Percentiles rank a stretch among this genome's conserved stretches.
Evolutionary conservation across 2,797 vertebrate species (phyloP).

Genomic region (Eurystomus glaucurus): DNA sequence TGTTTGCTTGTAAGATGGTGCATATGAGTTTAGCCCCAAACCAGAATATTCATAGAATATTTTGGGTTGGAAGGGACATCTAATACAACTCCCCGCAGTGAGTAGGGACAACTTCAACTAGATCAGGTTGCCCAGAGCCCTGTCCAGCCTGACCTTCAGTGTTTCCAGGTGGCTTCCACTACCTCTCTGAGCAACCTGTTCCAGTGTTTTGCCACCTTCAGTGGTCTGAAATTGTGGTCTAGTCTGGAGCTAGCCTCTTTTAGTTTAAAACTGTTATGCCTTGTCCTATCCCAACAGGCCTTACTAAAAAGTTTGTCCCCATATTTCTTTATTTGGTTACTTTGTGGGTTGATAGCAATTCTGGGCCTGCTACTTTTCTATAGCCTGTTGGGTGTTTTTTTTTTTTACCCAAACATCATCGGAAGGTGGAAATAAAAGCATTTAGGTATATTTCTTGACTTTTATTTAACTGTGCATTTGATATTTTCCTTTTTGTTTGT

Average conservation of each 20-base stretch:
- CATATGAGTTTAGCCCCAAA: rapidly evolving
- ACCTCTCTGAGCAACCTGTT: neutral
- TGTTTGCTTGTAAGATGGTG: neutral
- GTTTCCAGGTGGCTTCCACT: neutral
- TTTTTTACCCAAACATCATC: neutral
- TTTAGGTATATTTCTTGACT: neutral
- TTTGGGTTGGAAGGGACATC: neutral
- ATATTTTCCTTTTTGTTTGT: neutral
- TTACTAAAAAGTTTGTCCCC: neutral
- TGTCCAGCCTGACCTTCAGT: neutral
- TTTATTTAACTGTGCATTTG: neutral
- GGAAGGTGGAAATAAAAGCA: neutral
- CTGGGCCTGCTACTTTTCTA: neutral
- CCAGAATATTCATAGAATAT: neutral
- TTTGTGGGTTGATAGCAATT: neutral
- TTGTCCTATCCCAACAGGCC: neutral
- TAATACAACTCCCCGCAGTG: neutral
- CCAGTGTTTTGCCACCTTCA: neutral
- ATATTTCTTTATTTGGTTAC: neutral
- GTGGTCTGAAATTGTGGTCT: neutral
- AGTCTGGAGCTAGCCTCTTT: neutral
- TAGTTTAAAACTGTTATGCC: neutral
- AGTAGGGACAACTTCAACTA: neutral
- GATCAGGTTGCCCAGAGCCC: neutral
- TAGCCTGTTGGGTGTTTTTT: neutral